Percentiles rank a stretch among this genome's conserved stretches.
Evolutionary conservation across 2,113 vertebrate species (phyloP).

Genomic region (Sialia sialis): DNA sequence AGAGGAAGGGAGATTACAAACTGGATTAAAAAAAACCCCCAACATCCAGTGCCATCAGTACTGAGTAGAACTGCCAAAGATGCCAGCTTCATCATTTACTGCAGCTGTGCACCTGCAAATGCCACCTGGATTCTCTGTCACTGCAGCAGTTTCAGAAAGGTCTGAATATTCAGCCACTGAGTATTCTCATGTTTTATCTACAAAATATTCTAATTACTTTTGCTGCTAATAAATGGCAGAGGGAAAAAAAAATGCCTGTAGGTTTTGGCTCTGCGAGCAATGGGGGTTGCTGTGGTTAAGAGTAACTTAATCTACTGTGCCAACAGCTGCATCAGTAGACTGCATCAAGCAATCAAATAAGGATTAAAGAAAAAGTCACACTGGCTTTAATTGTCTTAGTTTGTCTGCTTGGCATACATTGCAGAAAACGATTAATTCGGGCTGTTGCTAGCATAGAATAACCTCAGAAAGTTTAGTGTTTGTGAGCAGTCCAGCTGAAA

Average conservation of each 20-base stretch:
- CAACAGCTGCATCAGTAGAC: slow-evolving; percentile 12
- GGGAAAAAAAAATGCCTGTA: background rate
- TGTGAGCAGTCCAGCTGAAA: background rate
- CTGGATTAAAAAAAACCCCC: background rate
- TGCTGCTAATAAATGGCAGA: slow-evolving; percentile 35
- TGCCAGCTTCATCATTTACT: background rate
- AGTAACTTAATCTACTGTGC: slow-evolving; percentile 38
- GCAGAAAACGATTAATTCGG: slow-evolving; percentile 31
- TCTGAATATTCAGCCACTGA: slow-evolving; percentile 24
- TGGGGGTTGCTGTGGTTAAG: slow-evolving; percentile 16
- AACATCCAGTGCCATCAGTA: background rate
- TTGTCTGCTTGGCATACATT: slow-evolving; percentile 17
- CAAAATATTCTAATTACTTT: slow-evolving; percentile 47
- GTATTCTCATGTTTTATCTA: slow-evolving; percentile 14
- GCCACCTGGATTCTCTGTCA: slow-evolving; percentile 36
- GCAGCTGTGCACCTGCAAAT: slow-evolving; percentile 35
- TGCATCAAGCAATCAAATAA: slow-evolving; percentile 59
- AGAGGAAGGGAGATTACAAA: background rate
- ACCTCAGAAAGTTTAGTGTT: background rate
- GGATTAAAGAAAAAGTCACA: slow-evolving; percentile 54
- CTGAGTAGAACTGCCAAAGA: background rate
- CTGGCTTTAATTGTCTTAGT: slow-evolving; percentile 40
- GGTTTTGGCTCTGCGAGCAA: slow-evolving; percentile 11
- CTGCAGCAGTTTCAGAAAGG: background rate
- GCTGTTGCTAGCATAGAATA: background rate